These are phyloP conservation scores for Vanessa cardui DNA, from an alignment of 2,888 invertebrate genomes.

Conservation along the genomic window DNA sequence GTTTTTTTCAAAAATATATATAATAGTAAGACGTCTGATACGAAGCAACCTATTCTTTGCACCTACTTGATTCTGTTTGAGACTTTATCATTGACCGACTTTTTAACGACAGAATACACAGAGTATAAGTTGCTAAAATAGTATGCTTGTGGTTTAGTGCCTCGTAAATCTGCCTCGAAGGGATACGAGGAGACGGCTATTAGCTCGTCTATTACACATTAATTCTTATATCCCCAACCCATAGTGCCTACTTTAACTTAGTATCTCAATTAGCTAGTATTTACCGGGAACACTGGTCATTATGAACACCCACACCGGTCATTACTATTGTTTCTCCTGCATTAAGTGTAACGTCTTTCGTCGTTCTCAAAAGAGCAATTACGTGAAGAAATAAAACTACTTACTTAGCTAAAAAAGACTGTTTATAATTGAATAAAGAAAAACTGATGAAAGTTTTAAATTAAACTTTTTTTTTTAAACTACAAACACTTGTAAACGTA, in stretches of 20 bases:
- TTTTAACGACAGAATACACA: constrained; percentile 31
- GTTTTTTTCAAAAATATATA: too few relatives aligned
- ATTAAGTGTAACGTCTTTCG: constrained; percentile 31
- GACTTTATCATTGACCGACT: constrained; percentile 15
- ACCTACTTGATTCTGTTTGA: not conserved
- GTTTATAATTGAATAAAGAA: too few relatives aligned
- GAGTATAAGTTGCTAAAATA: constrained; percentile 50
- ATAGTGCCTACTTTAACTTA: constrained; percentile 20
- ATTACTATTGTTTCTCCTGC: constrained; percentile 31
- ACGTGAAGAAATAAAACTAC: not conserved
- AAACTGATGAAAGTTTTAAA: too few relatives aligned
- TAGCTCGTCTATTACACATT: constrained; percentile 40
- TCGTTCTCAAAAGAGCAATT: constrained; percentile 15
- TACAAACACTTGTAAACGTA: not conserved
- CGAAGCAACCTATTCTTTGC: too few relatives aligned
- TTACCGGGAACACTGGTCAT: constrained; percentile 31
- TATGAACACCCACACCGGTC: constrained; percentile 29
- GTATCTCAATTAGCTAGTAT: constrained; percentile 35
- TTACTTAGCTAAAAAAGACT: not conserved
- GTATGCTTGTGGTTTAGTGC: constrained; percentile 60
- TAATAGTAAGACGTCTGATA: too few relatives aligned
- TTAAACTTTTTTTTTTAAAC: not conserved
- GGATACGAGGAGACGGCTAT: constrained; percentile 41
- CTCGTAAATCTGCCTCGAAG: constrained; percentile 61
- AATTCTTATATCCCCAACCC: constrained; percentile 26